These are phyloP conservation scores for Lordiphosa fenestrarum DNA, from an alignment of 2,888 invertebrate genomes.

Conservation along the genomic window DNA sequence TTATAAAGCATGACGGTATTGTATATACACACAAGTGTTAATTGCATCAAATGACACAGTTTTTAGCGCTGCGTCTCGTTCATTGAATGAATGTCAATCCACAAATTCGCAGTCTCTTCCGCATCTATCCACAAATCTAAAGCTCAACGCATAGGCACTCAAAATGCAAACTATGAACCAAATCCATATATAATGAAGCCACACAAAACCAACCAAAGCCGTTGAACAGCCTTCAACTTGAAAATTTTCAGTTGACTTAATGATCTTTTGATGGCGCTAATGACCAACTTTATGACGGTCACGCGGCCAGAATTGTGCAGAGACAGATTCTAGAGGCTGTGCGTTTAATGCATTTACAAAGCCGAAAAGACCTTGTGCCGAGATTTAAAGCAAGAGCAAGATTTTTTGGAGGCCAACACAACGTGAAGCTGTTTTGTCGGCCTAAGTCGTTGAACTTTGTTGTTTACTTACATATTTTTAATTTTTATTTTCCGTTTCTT, in stretches of 20 bases:
- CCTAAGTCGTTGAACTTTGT: slow-evolving; percentile 60
- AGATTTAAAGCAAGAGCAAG: slow-evolving; percentile 11
- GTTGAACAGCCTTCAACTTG: slow-evolving; percentile 63
- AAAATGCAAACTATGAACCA: slow-evolving; percentile 63
- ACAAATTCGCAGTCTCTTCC: slow-evolving; percentile 44
- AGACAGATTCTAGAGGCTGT: slow-evolving; percentile 36
- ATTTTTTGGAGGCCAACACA: slow-evolving; percentile 21
- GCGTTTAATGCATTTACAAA: slow-evolving; percentile 14
- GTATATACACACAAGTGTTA: slow-evolving; percentile 26
- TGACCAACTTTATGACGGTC: slow-evolving; percentile 26
- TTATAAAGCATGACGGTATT: slow-evolving; percentile 1
- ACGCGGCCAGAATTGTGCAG: slow-evolving; percentile 31
- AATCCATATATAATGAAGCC: slow-evolving; percentile 60
- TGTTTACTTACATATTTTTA: slow-evolving; percentile 28
- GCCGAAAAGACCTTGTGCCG: slow-evolving; percentile 12
- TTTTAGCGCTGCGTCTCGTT: slow-evolving; percentile 18
- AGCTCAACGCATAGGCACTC: slow-evolving; percentile 8
- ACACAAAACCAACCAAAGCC: slow-evolving; percentile 21
- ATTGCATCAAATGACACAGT: slow-evolving; percentile 49
- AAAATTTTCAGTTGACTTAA: slow-evolving; percentile 30
- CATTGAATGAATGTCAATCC: too few relatives aligned
- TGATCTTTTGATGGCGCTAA: slow-evolving; percentile 31
- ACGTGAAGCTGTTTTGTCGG: slow-evolving; percentile 6
- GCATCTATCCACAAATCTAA: slow-evolving; percentile 31
- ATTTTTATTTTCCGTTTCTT: slow-evolving; percentile 29